phyloP scores from a whole-genome alignment of 64 coral and sea anemone species.

The Cladopsammia gracilis region DNA sequence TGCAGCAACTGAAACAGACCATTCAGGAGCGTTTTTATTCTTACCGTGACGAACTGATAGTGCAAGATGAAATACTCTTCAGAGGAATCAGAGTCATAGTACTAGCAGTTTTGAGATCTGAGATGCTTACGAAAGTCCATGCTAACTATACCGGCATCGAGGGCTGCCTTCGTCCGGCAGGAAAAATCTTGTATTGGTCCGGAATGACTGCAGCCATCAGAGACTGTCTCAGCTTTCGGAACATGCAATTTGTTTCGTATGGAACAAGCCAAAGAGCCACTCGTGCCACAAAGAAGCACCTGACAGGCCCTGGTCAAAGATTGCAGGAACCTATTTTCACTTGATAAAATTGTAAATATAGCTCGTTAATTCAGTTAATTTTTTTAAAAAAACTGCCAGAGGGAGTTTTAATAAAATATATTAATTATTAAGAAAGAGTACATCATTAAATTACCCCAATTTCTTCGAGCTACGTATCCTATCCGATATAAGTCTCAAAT shows the following conservation, averaged over 20 bases:
- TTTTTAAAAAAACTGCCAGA: too few relatives aligned
- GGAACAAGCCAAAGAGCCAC: not conserved
- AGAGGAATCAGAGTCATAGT: not conserved
- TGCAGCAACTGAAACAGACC: conserved; percentile 12
- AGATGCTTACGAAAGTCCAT: conserved; percentile 25
- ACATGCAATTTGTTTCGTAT: not conserved
- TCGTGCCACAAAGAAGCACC: not conserved
- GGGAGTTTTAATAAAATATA: too few relatives aligned
- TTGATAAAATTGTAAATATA: not conserved
- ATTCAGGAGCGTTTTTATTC: not conserved
- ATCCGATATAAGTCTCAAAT: conserved; percentile 14
- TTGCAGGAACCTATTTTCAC: not conserved
- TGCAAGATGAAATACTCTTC: not conserved
- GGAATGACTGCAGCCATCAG: not conserved
- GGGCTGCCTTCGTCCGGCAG: not conserved
- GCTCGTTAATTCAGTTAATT: too few relatives aligned
- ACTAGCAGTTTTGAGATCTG: not conserved
- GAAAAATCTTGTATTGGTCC: not conserved
- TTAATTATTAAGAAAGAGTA: not conserved
- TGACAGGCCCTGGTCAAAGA: conserved; percentile 2
- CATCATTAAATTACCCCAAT: too few relatives aligned
- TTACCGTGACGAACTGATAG: not conserved
- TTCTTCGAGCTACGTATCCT: too few relatives aligned
- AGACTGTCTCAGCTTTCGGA: not conserved
- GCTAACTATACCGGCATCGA: not conserved